Conservation (phyloP, 2,113 vertebrate genomes). For the Dryoscopus gambensis region DNA sequence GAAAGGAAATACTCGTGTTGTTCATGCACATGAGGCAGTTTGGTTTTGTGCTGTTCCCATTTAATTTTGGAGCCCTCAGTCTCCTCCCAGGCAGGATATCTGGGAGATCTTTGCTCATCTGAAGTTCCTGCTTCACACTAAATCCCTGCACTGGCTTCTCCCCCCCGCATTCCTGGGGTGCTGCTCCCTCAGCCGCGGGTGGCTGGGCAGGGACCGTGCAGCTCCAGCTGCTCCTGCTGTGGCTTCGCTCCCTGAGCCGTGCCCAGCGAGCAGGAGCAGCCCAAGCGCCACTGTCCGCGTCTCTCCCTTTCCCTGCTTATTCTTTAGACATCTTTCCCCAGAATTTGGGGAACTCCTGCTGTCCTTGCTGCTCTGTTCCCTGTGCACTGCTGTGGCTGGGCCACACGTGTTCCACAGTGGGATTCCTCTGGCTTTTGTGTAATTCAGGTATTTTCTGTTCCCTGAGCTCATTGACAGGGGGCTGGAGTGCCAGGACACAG, state of each 20-base stretch:
- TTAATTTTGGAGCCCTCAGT: neutral
- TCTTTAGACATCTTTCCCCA: too few species aligned
- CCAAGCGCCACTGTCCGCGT: fast-evolving
- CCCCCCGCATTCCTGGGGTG: fast-evolving
- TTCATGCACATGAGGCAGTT: neutral
- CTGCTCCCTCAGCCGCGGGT: neutral
- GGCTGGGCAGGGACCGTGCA: neutral
- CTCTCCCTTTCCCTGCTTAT: neutral
- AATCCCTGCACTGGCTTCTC: neutral
- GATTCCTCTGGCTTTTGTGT: neutral
- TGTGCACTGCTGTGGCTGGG: fast-evolving
- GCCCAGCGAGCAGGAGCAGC: neutral
- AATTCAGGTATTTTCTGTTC: neutral
- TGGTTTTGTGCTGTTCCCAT: neutral
- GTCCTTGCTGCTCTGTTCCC: neutral
- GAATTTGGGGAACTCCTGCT: fast-evolving
- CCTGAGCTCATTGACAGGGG: neutral
- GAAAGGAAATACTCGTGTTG: neutral
- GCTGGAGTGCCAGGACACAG: neutral
- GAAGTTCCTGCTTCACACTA: fast-evolving
- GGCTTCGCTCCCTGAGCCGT: neutral
- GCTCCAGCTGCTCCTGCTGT: neutral
- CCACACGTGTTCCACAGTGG: fast-evolving
- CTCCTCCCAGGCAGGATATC: neutral
- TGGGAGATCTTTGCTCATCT: neutral